These are phyloP conservation scores for Gouania willdenowi DNA, from an alignment of 2,797 vertebrate genomes.

Conservation along the genomic window DNA sequence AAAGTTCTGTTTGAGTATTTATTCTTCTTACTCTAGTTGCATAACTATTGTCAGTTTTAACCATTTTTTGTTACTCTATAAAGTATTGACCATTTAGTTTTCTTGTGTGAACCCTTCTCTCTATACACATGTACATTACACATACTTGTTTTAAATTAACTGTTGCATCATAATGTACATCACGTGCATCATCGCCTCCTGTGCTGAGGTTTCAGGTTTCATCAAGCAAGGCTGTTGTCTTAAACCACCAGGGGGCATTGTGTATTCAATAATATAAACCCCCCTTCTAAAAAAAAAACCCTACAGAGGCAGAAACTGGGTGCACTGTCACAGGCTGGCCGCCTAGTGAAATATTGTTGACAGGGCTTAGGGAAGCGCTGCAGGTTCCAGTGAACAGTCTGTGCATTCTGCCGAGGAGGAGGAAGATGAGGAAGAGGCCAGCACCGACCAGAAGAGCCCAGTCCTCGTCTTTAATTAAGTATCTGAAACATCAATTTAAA, in stretches of 20 bases:
- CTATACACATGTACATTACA: too few relatives aligned
- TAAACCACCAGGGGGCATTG: constrained; percentile 83
- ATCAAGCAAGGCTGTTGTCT: too few relatives aligned
- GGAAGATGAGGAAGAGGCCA: constrained; percentile 79
- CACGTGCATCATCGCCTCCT: too few relatives aligned
- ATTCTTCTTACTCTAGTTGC: too few relatives aligned
- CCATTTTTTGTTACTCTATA: too few relatives aligned
- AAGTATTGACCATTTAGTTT: too few relatives aligned
- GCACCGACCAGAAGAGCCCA: constrained; percentile 79
- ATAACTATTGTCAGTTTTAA: too few relatives aligned
- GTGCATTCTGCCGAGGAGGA: constrained; percentile 76
- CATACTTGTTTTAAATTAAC: too few relatives aligned
- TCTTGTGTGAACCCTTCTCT: too few relatives aligned
- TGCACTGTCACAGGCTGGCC: constrained; percentile 74
- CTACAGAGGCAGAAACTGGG: constrained; percentile 60
- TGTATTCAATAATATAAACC: constrained; percentile 79
- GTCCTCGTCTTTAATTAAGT: constrained; percentile 87
- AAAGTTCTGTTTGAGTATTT: too few relatives aligned
- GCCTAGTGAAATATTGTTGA: constrained; percentile 77
- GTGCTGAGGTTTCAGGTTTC: too few relatives aligned
- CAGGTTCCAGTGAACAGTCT: constrained; percentile 79
- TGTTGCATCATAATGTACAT: too few relatives aligned
- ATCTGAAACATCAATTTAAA: constrained; percentile 89
- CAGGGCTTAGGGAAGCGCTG: constrained; percentile 70
- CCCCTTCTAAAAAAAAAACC: constrained; percentile 69